Conservation (phyloP, 1,140 invertebrate species). For the Trachymyrmex septentrionalis region DNA sequence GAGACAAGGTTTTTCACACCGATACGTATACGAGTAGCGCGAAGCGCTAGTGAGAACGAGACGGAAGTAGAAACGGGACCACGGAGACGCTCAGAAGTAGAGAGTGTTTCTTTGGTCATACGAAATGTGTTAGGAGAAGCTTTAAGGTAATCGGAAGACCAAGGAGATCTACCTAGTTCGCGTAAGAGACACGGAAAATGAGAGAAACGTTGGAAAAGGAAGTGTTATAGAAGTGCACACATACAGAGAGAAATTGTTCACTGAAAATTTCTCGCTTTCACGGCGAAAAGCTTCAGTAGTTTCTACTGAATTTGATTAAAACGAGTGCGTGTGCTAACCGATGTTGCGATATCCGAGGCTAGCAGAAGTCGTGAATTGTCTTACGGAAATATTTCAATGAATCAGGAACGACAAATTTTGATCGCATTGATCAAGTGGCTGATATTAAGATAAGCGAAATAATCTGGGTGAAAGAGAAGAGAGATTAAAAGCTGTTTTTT, state of each 20-base stretch:
- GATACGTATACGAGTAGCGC: slow-evolving; percentile 53
- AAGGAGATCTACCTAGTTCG: slow-evolving; percentile 47
- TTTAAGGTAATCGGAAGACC: slow-evolving; percentile 62
- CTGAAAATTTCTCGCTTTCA: slow-evolving; percentile 55
- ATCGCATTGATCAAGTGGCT: background rate
- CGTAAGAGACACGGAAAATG: slow-evolving; percentile 9
- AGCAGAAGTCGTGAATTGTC: slow-evolving; percentile 9
- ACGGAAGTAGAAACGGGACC: background rate
- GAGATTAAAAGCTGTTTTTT: background rate
- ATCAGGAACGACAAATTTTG: background rate
- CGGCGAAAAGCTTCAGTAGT: slow-evolving; percentile 51
- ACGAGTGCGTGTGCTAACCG: slow-evolving; percentile 18
- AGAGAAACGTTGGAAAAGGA: slow-evolving; percentile 11
- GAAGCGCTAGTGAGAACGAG: background rate
- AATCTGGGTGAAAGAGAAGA: background rate
- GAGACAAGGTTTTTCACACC: slow-evolving; percentile 41
- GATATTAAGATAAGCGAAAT: background rate
- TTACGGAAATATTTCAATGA: slow-evolving; percentile 1
- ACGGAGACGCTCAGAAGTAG: background rate
- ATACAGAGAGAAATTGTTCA: slow-evolving; percentile 53
- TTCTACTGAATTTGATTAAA: slow-evolving; percentile 64
- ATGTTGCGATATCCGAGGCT: background rate
- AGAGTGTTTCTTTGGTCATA: slow-evolving; percentile 33
- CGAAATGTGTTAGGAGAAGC: slow-evolving; percentile 24
- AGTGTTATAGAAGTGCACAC: slow-evolving; percentile 21